Evolutionary conservation across 2,888 invertebrate species (phyloP).

Genomic region (Leucozona laternaria): DNA sequence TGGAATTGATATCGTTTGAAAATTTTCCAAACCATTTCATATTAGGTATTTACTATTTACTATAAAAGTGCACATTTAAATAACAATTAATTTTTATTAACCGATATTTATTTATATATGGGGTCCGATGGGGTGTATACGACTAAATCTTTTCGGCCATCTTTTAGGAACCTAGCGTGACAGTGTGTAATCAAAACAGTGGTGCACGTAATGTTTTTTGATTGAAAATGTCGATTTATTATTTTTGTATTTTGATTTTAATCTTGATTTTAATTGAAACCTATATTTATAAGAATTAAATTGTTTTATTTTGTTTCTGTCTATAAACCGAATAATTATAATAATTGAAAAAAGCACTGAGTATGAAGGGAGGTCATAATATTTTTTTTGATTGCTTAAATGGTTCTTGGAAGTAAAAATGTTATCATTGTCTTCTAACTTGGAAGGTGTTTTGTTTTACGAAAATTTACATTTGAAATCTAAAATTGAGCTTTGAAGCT

Average conservation of each 20-base stretch:
- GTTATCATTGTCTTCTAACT: too few relatives aligned
- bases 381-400: too few relatives aligned
- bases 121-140: background rate
- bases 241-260: background rate
- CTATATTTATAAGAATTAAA: background rate
- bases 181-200: slow-evolving; percentile 1
- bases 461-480: too few relatives aligned
- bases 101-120: background rate
- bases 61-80: slow-evolving; percentile 18
- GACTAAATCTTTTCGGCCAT: slow-evolving; percentile 7
- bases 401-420: too few relatives aligned
- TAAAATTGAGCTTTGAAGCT: too few relatives aligned
- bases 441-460: too few relatives aligned
- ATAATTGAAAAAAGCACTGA: too few relatives aligned
- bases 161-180: slow-evolving; percentile 19
- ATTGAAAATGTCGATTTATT: slow-evolving; percentile 2
- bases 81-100: slow-evolving; percentile 30
- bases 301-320: background rate
- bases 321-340: background rate
- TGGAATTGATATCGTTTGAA: background rate
- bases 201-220: slow-evolving; percentile 5
- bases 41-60: background rate
- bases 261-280: slow-evolving; percentile 12
- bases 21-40: slow-evolving; percentile 4
- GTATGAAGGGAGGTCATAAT: too few relatives aligned